phyloP scores from a whole-genome alignment of 1,140 invertebrate genomes.

The Bicyclus anynana region DNA sequence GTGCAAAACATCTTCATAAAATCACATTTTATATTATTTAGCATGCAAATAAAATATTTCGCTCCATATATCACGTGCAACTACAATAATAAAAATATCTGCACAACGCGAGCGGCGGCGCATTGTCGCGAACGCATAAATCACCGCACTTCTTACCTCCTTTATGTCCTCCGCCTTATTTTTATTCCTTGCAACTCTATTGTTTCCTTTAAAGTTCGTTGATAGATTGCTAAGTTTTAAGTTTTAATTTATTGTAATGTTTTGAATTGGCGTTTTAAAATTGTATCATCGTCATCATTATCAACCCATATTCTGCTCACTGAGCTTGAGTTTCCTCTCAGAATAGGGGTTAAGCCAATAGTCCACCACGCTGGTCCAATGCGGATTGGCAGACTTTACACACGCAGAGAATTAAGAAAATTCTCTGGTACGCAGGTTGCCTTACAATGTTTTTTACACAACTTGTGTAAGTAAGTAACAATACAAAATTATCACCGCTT shows the following conservation, averaged over 20 bases:
- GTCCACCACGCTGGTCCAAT: too few relatives aligned
- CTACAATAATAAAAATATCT: constrained; percentile 46
- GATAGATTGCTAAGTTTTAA: constrained; percentile 8
- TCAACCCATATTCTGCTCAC: too few relatives aligned
- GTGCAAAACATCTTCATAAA: constrained; percentile 8
- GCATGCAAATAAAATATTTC: constrained; percentile 29
- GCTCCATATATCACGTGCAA: constrained; percentile 26
- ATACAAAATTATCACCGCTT: too few relatives aligned
- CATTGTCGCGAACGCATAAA: constrained; percentile 43
- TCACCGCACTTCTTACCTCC: constrained; percentile 42
- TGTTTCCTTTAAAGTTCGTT: constrained; percentile 33
- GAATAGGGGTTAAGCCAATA: too few relatives aligned
- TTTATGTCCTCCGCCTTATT: constrained; percentile 39
- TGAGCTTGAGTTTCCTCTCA: too few relatives aligned
- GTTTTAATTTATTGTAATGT: background rate
- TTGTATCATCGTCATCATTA: too few relatives aligned
- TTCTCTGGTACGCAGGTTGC: too few relatives aligned
- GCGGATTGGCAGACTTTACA: too few relatives aligned
- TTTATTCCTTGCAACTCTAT: constrained; percentile 39
- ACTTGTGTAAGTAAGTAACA: too few relatives aligned
- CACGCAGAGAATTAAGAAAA: too few relatives aligned
- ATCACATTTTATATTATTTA: constrained; percentile 18
- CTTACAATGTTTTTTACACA: too few relatives aligned
- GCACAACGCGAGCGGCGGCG: constrained; percentile 27
- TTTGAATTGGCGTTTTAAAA: background rate